A percentile compares a stretch with the other conserved stretches of the same genome.
Conservation (phyloP, 2,797 vertebrate species). For the Spheniscus humboldti region DNA sequence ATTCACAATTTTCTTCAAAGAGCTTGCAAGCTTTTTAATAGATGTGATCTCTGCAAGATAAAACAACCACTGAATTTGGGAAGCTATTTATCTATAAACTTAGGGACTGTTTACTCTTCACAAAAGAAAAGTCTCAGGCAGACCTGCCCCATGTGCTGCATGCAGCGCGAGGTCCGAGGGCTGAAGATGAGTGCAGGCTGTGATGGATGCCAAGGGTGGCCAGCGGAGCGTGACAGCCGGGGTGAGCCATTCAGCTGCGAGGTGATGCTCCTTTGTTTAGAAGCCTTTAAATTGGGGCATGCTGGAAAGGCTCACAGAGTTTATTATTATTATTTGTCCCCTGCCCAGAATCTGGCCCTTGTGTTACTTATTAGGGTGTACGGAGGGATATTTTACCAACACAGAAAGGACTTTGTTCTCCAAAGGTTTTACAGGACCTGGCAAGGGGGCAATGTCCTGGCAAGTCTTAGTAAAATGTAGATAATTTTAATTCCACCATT, state of each 20-base stretch:
- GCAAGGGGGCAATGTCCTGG: background rate
- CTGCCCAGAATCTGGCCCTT: background rate
- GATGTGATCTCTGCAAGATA: background rate
- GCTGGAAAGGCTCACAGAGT: background rate
- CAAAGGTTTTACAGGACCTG: background rate
- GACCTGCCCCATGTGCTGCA: background rate
- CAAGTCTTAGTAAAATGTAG: background rate
- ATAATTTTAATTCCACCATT: background rate
- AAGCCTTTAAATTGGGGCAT: background rate
- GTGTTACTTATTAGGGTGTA: background rate
- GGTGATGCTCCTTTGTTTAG: background rate
- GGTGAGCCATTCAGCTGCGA: background rate
- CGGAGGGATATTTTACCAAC: background rate
- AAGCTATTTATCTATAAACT: background rate
- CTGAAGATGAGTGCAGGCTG: background rate
- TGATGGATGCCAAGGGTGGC: background rate
- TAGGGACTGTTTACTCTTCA: background rate
- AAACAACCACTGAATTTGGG: background rate
- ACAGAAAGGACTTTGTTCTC: background rate
- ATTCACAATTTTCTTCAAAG: background rate
- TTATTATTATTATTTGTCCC: background rate
- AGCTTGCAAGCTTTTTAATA: background rate
- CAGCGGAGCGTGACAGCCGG: background rate
- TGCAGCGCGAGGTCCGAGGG: accelerated
- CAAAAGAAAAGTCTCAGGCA: background rate